Base-by-base conservation (phyloP, 2,888 invertebrate genomes). In the Synanthedon myopaeformis region DNA sequence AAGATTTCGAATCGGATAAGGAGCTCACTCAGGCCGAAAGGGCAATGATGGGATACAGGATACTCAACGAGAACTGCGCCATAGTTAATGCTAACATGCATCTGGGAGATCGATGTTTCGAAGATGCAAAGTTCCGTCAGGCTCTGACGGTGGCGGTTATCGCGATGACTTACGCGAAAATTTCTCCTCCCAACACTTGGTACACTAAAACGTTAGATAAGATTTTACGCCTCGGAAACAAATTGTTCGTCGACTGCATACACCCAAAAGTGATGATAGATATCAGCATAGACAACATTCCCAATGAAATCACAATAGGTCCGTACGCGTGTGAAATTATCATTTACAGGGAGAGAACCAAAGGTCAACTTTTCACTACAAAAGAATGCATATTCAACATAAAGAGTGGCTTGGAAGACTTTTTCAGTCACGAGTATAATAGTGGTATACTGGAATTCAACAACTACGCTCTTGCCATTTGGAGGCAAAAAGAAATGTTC, bases 151-250 rank as follows among this genome's bases (percentile, higher is more conserved):
- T 91, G 56, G 85, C 90, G 0, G 75, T 90, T 0, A 84, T 90
- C 5, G 90, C 90, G 3, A 76, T 92, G 73, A 89, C 91, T 0
- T 92, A 92, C 60, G 86, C 91, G 0, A 89, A 91, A 64, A 91
- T 92, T 59, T 91, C 92, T 3, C 89, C 90, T 0, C 89, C 91
- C 0, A 89, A 89, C 53, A 82, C 89, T 0, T 91, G 91, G 91
- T 88, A 87, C 60, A 81, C 82, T 6, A 88, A 83, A 56, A 90
- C 90, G 0, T 59, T 91, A 1, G 90, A 91, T 63, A 90, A 91
- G 70, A 82, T 91, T 52, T 67, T 90, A 63, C 83, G 89, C 5
- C 74, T 90, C 13, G 90, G 90, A 0, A 90, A 90, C 59, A 89
- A 90, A 60, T 67, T 90, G n/a, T 90, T 88, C 58, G 61, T 82